A percentile compares a stretch with the other conserved stretches of the same genome.
Evolutionary conservation across 1,140 invertebrate genomes (phyloP).

Genomic region (Apis dorsata): DNA sequence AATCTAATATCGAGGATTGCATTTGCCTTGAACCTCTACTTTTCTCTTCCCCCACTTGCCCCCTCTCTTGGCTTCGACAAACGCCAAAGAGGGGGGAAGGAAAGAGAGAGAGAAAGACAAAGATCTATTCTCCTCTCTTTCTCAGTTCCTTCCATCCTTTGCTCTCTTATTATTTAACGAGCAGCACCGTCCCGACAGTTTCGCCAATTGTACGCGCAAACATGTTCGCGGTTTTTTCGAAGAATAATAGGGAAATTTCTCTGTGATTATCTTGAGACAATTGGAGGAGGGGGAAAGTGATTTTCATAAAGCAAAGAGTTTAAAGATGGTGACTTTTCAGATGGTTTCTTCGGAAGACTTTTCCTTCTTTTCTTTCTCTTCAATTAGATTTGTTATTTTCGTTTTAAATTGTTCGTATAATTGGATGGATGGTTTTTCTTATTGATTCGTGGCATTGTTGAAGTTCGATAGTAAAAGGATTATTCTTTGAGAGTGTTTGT

Average conservation of each 20-base stretch:
- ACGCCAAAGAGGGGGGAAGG: neutral
- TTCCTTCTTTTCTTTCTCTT: too few species aligned
- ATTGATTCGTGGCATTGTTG: too few species aligned
- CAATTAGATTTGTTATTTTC: too few species aligned
- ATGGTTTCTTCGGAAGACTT: neutral
- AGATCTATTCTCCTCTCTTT: neutral
- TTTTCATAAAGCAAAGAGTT: constrained; percentile 5
- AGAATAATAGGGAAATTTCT: constrained; percentile 36
- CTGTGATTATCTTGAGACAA: constrained; percentile 3
- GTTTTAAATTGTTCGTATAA: too few species aligned
- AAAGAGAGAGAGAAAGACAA: constrained; percentile 4
- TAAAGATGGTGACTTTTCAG: neutral
- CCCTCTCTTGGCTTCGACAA: neutral
- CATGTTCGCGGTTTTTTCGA: neutral
- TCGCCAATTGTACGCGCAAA: too few species aligned
- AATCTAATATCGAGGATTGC: constrained; percentile 65
- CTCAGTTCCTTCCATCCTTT: too few species aligned
- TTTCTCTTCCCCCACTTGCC: too few species aligned
- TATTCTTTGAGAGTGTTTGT: too few species aligned
- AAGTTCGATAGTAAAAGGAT: too few species aligned
- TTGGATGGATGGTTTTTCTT: too few species aligned
- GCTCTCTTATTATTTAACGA: constrained; percentile 23
- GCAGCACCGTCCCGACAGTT: neutral
- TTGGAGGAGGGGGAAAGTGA: constrained; percentile 31
- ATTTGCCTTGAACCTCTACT: constrained; percentile 49